Percentiles rank a stretch among this genome's conserved stretches.
Conservation (phyloP, 2,797 vertebrate species). For the Neosalanx taihuensis region DNA sequence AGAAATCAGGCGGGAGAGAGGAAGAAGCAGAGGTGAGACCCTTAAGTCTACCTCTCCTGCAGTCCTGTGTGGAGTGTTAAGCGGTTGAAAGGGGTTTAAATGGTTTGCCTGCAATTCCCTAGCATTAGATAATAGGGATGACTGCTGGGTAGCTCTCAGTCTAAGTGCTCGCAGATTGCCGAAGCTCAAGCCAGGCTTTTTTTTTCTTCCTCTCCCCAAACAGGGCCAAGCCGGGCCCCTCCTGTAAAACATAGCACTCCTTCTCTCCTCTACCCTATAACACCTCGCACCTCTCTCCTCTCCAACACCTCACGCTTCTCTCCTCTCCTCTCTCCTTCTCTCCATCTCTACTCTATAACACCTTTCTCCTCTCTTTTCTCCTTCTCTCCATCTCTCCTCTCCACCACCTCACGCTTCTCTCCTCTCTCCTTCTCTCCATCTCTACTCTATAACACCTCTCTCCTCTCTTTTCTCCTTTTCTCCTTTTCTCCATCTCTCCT, state of each 20-base stretch:
- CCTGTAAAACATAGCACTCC: no score
- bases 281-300: not conserved
- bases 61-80: conserved; percentile 51
- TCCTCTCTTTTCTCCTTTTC: conserved; percentile 10
- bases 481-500: not conserved
- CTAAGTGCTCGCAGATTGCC: conserved; percentile 66
- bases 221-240: conserved; percentile 22
- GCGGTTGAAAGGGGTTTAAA: conserved; percentile 59
- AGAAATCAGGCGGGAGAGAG: no score
- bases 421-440: not conserved
- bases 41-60: conserved; percentile 34
- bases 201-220: not conserved
- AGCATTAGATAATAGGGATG: conserved; percentile 46
- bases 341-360: no score
- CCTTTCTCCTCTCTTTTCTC: conserved; percentile 14
- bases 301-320: not conserved
- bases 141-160: conserved; percentile 51
- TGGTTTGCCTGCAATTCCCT: conserved; percentile 47
- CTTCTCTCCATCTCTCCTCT: not conserved
- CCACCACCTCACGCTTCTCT: not conserved
- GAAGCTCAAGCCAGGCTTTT: conserved; percentile 32
- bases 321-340: no score
- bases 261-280: not conserved
- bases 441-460: conserved; percentile 13
- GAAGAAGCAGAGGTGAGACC: not conserved